Evolutionary conservation across 2,113 vertebrate species (phyloP), one percentile per base, ranked within the genome.

Genomic region (Cygnus buccinator): DNA sequence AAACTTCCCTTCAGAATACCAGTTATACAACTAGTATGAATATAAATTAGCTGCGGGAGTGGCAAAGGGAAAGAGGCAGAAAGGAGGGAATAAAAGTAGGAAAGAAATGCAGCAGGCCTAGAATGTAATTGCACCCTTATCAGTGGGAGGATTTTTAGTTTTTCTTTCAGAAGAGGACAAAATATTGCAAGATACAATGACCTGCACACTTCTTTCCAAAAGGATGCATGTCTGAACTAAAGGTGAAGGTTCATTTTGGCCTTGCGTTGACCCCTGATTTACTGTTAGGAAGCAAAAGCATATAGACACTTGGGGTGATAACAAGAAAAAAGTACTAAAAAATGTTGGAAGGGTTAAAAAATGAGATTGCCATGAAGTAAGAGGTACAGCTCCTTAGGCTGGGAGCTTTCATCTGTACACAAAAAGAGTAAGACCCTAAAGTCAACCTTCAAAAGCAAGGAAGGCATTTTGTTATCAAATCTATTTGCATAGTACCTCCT

Each of bases 401-500:
- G 63, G 28, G 20, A 37, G 80, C 89, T 84, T 92, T 89, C 65
- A 18, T 87, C 83, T 77, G 76, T 71, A 90, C 76, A 71, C 72
- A 95, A 54, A 87, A 87, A 76, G 83, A 13, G 76, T 92, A 50
- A 89, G 83, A 86, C 71, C 66, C 88, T 55, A 57, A 66, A 94
- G 62, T 70, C 78, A 95, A 31, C 71, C 92, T 94, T 95, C 94
- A 90, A 93, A 97, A 95, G 94, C 57, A 41, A 82, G 81, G 57
- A 93, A 88, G 76, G 92, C 73, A 48, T 79, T 94, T 84, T 78
- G 81, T 93, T 93, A 95, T 89, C 92, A 78, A 87, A 39, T 70
- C 61, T 94, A 93, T 97, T 96, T 97, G 96, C 87, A 12, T 90
- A 93, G 81, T 16, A 93, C 85, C 93, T 94, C 78, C 91, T 92